Conservation (phyloP, 2,888 invertebrate genomes). For the Spicauda simplicius region DNA sequence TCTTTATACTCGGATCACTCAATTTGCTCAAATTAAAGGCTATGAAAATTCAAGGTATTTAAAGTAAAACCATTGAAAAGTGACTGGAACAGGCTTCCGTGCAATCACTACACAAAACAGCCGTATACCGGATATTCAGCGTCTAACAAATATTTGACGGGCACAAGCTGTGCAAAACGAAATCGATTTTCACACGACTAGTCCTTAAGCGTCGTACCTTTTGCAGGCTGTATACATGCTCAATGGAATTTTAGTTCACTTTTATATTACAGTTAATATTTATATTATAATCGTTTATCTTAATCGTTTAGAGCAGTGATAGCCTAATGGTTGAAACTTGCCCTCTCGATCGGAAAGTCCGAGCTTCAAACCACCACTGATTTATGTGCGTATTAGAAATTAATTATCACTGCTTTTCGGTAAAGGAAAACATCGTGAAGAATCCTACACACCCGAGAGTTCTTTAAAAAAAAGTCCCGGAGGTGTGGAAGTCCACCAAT, state of each 20-base stretch:
- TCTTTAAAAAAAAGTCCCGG: no score
- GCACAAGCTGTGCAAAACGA: slow-evolving; percentile 8
- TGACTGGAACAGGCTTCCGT: slow-evolving; percentile 6
- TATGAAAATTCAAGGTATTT: background rate
- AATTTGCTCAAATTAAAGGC: background rate
- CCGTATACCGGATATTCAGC: slow-evolving; percentile 5
- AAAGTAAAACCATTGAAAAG: background rate
- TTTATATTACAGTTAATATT: no score
- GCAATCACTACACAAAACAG: background rate
- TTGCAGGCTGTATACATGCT: background rate
- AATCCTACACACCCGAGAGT: no score
- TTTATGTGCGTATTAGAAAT: no score
- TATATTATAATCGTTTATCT: no score
- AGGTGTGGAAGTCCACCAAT: no score
- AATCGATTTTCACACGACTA: slow-evolving; percentile 7
- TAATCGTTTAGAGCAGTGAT: no score
- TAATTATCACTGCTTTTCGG: no score
- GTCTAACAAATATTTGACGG: slow-evolving; percentile 12
- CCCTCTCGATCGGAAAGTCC: no score
- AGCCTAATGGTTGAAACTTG: no score
- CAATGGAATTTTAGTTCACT: background rate
- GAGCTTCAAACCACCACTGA: no score
- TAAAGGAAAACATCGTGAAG: no score
- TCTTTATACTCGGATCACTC: background rate
- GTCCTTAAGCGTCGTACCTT: background rate